Evolutionary conservation across 1,140 invertebrate genomes (phyloP), one percentile per base, ranked within the genome.

Genomic region (Solenopsis invicta): DNA sequence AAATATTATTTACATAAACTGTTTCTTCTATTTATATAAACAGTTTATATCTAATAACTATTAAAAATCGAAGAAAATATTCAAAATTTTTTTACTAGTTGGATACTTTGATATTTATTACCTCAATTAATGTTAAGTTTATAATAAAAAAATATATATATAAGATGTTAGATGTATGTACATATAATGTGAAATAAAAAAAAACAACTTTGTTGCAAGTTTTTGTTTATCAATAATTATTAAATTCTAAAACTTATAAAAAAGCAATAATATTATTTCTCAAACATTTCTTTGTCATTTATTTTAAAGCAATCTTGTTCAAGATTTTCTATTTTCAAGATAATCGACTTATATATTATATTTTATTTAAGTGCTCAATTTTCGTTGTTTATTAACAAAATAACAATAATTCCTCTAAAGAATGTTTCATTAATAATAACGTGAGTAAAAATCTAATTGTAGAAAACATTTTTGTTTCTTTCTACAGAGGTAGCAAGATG

Each of bases 61-160:
- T 56, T 74, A 41, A 37, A 64, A 48, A 48, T 5, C 18, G 12
- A 16, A 71, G 6, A 8, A 75, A 52, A 77, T 50, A 1, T 62
- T 50, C 29, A 2, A 50, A 48, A 37, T 41, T 80, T 34, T 64
- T 29, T 0, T 8, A 61, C 0, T 24, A 69, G 6, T 50, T 48
- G 48, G 12, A 48, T 61, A 10, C 9, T 48, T 4, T 0, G 21
- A 24, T 54, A 54, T 52, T 66, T 18, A 48, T 75, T 64, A 76
- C 37, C 21, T 85, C 5, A n/a, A 45, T 34, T 71, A 64, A 6
- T 29, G 12, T 69, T 80, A 48, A 62, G 13, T 56, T 54, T 81
- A 69, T 69, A 56, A 1, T 67, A 69, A 80, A 80, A 76, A 80
- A 48, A 77, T 69, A 80, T 80, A 80, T 80, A 66, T 69, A 80